phyloP scores from a whole-genome alignment of 2,888 invertebrate genomes.

The Hololepta plana region DNA sequence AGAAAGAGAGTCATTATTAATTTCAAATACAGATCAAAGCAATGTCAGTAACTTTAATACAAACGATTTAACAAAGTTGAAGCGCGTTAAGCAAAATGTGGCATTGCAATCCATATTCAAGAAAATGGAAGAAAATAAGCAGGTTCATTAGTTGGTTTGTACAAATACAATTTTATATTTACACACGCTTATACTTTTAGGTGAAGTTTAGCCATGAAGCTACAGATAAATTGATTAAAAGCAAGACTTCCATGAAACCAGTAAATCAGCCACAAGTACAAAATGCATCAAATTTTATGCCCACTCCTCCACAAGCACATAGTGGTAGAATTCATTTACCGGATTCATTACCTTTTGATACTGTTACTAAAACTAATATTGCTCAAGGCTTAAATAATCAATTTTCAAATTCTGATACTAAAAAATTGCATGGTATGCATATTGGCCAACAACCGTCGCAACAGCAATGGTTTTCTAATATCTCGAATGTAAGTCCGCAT shows the following conservation, averaged over 20 bases:
- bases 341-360: no score
- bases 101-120: slow-evolving; percentile 62
- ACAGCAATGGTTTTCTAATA: neutral
- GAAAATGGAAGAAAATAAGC: slow-evolving; percentile 52
- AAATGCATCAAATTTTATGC: neutral
- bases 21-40: no score
- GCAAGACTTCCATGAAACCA: slow-evolving; percentile 1
- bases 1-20: slow-evolving; percentile 39
- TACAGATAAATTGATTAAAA: slow-evolving; percentile 14
- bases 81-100: slow-evolving; percentile 52
- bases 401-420: no score
- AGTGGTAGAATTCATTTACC: slow-evolving; percentile 4
- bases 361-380: no score
- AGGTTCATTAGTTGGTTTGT: slow-evolving; percentile 24
- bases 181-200: slow-evolving; percentile 11
- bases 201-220: slow-evolving; percentile 24
- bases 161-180: slow-evolving; percentile 1
- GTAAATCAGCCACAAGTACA: slow-evolving; percentile 1
- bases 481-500: no score
- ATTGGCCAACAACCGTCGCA: no score
- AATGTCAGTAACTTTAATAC: no score
- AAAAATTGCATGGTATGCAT: no score
- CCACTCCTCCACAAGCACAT: neutral
- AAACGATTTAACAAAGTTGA: slow-evolving; percentile 21
- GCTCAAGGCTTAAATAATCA: no score